Evolutionary conservation across 2,113 vertebrate genomes (phyloP), one percentile per base, ranked within the genome.

Genomic region (Tricholaema leucomelas): DNA sequence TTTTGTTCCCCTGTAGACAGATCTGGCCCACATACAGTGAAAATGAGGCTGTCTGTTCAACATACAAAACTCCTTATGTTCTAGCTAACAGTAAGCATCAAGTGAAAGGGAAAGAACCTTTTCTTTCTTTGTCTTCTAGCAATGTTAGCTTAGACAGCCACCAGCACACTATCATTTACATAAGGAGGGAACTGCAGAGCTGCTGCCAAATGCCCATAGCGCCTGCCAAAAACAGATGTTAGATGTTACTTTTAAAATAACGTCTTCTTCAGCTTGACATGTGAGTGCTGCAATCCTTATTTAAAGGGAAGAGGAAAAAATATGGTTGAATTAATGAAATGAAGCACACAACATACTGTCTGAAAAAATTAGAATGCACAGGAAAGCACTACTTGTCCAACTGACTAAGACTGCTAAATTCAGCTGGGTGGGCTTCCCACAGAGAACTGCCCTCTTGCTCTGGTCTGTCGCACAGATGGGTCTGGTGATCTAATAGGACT

Each of bases 171-270:
- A 95, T 96, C 90, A 96, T 91, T 96, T 95, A 94, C 88, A 96
- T 92, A 95, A 86, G 72, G 88, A 95, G 94, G 90, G 90, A 96
- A 96, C 42, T 6, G 66, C 70, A 90, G 66, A 88, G 75, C 93
- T 91, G 74, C 93, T 96, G 96, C 96, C 94, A 97, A 91, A 89
- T 95, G 81, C 94, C 92, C 91, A 90, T 63, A 77, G 76, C 82
- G 91, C 76, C 90, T 97, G 94, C 94, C 95, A 91, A 93, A 96
- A 95, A 63, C 92, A 97, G 94, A 96, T 96, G 94, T 95, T 94
- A 95, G 80, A 96, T 96, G 95, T 92, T 95, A 92, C 88, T 87
- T 55, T 89, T 91, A 92, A 89, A 96, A 88, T 90, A 96, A 95
- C 71, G 85, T 80, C 64, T 83, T 94, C 90, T 90, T 88, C 88